Conservation (phyloP, 2,888 invertebrate species). For the Papilio protenor region DNA sequence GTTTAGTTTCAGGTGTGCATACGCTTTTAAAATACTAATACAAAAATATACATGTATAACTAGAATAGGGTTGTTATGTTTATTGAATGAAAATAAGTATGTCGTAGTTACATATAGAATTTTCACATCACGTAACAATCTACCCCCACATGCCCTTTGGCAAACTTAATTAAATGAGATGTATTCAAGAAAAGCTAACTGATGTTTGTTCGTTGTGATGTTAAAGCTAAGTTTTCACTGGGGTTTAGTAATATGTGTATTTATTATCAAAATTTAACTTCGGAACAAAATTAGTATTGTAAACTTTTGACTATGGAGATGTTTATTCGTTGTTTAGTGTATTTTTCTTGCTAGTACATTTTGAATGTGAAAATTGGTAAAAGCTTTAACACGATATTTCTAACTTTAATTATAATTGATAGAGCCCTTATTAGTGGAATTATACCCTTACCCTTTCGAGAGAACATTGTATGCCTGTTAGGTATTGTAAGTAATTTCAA, state of each 20-base stretch:
- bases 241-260: background rate
- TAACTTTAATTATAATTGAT: background rate
- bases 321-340: no score
- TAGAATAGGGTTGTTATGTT: background rate
- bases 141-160: background rate
- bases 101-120: background rate
- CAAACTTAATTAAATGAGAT: background rate
- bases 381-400: background rate
- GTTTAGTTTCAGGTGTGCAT: no score
- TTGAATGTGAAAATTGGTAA: no score
- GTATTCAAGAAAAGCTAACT: slow-evolving; percentile 5
- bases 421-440: background rate
- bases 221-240: background rate
- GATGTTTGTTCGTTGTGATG: slow-evolving; percentile 9
- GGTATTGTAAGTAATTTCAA: slow-evolving; percentile 2
- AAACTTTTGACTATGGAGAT: no score
- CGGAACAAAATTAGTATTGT: no score
- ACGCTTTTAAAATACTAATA: no score
- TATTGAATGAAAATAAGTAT: background rate
- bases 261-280: background rate
- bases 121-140: slow-evolving; percentile 2
- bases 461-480: background rate
- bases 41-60: no score
- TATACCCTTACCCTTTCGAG: background rate
- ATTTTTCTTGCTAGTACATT: no score